Percentiles rank a stretch among this genome's conserved stretches.
These are phyloP conservation scores for Amphimedon queenslandica DNA, from an alignment of 37 sponge, comb jelly and placozoan genomes.

Conservation along the genomic window DNA sequence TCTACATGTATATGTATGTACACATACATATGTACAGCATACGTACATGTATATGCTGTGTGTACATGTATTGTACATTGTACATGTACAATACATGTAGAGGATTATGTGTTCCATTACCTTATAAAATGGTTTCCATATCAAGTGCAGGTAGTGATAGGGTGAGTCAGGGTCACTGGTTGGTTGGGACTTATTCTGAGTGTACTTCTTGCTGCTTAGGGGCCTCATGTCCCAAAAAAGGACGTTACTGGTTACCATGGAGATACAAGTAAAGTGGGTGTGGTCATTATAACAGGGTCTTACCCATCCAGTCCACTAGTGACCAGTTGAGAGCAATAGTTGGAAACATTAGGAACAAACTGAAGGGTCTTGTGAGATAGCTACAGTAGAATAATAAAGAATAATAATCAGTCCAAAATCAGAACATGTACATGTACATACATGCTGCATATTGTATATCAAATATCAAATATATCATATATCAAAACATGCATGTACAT, in stretches of 20 bases:
- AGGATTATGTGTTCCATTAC: slow-evolving; percentile 18
- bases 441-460: not conserved
- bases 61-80: not conserved
- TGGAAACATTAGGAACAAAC: slow-evolving; percentile 26
- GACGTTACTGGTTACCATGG: slow-evolving; percentile 47
- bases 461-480: not conserved
- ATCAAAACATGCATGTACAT: not conserved
- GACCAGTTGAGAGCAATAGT: slow-evolving; percentile 62
- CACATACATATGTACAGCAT: not conserved
- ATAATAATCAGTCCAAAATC: too few species aligned
- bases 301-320: slow-evolving; percentile 79
- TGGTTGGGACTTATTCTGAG: not conserved
- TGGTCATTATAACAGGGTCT: not conserved
- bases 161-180: slow-evolving; percentile 23
- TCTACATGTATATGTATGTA: not conserved
- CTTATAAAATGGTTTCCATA: slow-evolving; percentile 85
- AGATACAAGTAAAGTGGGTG: not conserved
- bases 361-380: too few species aligned
- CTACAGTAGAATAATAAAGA: too few species aligned
- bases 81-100: not conserved
- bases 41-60: not conserved
- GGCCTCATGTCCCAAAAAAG: slow-evolving; percentile 93
- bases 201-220: slow-evolving; percentile 35
- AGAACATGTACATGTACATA: not conserved
- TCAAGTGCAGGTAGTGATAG: slow-evolving; percentile 57